Percentiles rank a stretch among this genome's conserved stretches.
These are phyloP conservation scores for Lycocerus yunnanus DNA, from an alignment of 2,888 invertebrate genomes.

Conservation along the genomic window DNA sequence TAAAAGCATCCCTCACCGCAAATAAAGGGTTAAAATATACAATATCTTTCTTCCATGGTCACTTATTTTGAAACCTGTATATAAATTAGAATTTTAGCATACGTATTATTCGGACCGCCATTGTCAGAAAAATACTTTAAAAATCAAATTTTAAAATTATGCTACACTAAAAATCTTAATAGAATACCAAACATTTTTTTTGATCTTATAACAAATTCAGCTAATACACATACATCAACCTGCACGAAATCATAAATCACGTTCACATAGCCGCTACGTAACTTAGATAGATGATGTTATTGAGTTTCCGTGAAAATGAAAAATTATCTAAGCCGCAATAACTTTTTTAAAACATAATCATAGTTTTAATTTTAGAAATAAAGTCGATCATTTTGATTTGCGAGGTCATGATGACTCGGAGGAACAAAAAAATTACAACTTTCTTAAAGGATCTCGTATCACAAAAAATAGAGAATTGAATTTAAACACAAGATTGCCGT, in stretches of 20 bases:
- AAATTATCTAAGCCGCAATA: background rate
- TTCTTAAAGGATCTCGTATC: background rate
- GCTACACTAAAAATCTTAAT: background rate
- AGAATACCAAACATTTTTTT: slow-evolving; percentile 10
- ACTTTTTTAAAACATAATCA: background rate
- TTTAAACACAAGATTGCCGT: background rate
- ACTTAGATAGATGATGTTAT: slow-evolving; percentile 23
- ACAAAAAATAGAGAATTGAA: background rate
- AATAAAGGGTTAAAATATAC: slow-evolving; percentile 25
- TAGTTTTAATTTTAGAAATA: background rate
- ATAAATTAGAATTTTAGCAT: slow-evolving; percentile 28
- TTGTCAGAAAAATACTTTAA: slow-evolving; percentile 1
- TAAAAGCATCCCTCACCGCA: slow-evolving; percentile 1
- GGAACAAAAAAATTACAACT: background rate
- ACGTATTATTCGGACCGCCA: slow-evolving; percentile 3
- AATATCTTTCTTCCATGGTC: slow-evolving; percentile 20
- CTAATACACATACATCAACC: slow-evolving; percentile 22
- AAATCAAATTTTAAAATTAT: background rate
- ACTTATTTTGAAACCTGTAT: slow-evolving; percentile 26
- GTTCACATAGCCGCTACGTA: slow-evolving; percentile 9
- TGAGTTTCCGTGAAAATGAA: slow-evolving; percentile 16
- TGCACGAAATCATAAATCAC: slow-evolving; percentile 20
- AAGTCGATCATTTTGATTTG: background rate
- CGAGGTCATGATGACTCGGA: background rate
- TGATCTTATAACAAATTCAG: slow-evolving; percentile 6